Evolutionary conservation across 2,113 vertebrate species (phyloP).

Genomic region (Oriolus oriolus): DNA sequence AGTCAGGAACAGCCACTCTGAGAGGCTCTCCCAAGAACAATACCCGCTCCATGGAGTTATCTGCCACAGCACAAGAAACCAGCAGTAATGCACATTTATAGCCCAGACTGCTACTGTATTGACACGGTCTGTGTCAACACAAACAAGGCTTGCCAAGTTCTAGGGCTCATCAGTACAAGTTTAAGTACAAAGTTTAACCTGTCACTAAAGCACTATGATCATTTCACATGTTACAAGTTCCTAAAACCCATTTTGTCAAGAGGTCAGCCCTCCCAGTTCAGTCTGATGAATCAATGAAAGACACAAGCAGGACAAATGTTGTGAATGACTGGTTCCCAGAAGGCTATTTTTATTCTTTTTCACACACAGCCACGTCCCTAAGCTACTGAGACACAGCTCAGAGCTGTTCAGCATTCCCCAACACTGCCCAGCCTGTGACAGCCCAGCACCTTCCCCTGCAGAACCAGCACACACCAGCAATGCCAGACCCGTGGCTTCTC

Average conservation of each 20-base stretch:
- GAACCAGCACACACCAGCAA: not conserved
- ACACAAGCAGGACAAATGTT: not conserved
- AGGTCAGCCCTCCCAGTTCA: not conserved
- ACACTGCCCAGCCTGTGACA: not conserved
- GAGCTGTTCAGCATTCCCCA: not conserved
- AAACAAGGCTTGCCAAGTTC: not conserved
- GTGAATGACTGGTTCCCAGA: not conserved
- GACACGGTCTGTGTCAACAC: not conserved
- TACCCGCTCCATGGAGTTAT: not conserved
- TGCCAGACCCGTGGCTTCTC: not conserved
- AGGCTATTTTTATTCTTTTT: not conserved
- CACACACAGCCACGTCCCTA: not conserved
- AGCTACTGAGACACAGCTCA: not conserved
- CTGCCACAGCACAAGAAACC: not conserved
- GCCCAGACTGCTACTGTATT: not conserved
- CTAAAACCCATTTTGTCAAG: not conserved
- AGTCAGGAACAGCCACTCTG: not conserved
- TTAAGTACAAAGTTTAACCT: conserved; percentile 27
- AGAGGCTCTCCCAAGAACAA: not conserved
- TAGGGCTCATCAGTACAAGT: not conserved
- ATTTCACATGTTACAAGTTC: not conserved
- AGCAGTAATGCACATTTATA: not conserved
- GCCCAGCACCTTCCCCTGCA: not conserved
- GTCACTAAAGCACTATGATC: not conserved
- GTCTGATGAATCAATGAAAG: not conserved